Evolutionary conservation across 53 echinoderm and acorn worm genomes (phyloP).

Genomic region (Antedon mediterranea): DNA sequence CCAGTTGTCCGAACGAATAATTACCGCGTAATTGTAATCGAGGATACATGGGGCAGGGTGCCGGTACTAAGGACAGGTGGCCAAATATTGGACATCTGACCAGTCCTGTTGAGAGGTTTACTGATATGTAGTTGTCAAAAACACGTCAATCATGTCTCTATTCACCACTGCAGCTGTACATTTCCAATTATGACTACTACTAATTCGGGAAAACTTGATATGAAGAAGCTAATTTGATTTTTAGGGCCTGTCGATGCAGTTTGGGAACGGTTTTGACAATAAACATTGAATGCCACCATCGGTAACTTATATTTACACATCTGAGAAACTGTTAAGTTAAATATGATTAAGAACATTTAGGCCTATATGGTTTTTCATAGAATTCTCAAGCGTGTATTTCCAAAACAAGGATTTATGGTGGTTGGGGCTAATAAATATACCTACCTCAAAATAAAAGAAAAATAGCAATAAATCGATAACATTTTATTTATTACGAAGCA

Average conservation of each 20-base stretch:
- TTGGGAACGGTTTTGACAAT: not conserved
- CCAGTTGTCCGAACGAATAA: not conserved
- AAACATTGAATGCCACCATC: no score
- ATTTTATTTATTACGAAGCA: no score
- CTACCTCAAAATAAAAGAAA: no score
- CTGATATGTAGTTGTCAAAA: not conserved
- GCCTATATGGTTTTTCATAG: no score
- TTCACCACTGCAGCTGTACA: no score
- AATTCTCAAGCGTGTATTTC: no score
- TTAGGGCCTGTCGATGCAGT: not conserved
- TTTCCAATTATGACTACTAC: not conserved
- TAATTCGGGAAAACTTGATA: not conserved
- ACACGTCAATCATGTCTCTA: not conserved
- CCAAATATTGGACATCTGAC: not conserved
- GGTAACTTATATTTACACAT: no score
- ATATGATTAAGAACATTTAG: no score
- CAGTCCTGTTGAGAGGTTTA: not conserved
- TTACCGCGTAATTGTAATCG: not conserved
- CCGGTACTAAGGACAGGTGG: not conserved
- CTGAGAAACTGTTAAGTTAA: no score
- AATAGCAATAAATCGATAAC: no score
- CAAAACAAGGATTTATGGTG: no score
- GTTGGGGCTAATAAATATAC: no score
- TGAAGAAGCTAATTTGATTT: not conserved
- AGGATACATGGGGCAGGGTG: not conserved